Conservation (phyloP, 1,140 invertebrate species). For the Drosophila serrata region DNA sequence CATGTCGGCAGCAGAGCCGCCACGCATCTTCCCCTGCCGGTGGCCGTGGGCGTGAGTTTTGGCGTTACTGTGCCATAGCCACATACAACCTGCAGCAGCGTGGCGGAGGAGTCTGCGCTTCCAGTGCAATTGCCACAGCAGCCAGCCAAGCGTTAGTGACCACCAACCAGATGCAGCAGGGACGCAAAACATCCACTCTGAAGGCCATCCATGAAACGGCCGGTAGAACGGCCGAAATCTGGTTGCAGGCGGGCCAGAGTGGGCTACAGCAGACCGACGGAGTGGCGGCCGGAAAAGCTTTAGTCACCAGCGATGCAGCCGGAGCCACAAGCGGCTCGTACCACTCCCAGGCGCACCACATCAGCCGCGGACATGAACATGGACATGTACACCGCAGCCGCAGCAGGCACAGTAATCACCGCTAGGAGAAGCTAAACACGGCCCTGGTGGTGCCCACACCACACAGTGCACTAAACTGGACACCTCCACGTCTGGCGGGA, state of each 20-base stretch:
- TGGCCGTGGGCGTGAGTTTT: conserved; percentile 26
- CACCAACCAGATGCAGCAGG: conserved; percentile 98
- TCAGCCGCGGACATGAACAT: too few relatives aligned
- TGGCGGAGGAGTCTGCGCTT: conserved; percentile 82
- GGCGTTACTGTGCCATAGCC: conserved; percentile 10
- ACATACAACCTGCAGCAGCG: too few relatives aligned
- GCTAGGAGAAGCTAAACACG: conserved; percentile 70
- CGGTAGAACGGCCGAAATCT: conserved; percentile 87
- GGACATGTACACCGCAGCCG: too few relatives aligned
- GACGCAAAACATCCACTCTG: conserved; percentile 95
- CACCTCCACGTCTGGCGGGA: conserved; percentile 49
- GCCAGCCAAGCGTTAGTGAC: conserved; percentile 98
- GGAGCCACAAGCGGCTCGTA: conserved; percentile 19
- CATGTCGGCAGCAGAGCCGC: too few relatives aligned
- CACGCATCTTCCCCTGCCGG: conserved; percentile 43
- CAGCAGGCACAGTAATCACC: not conserved
- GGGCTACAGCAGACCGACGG: conserved; percentile 30
- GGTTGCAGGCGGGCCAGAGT: conserved; percentile 53
- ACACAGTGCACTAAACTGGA: too few relatives aligned
- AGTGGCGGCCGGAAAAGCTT: conserved; percentile 8
- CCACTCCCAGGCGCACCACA: conserved; percentile 31
- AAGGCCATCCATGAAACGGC: conserved; percentile 91
- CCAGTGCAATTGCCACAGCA: conserved; percentile 96
- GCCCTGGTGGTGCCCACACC: conserved; percentile 18
- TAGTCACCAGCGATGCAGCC: not conserved